These are phyloP conservation scores for Chaenogobius annularis DNA, from an alignment of 2,113 vertebrate species.

Conservation along the genomic window DNA sequence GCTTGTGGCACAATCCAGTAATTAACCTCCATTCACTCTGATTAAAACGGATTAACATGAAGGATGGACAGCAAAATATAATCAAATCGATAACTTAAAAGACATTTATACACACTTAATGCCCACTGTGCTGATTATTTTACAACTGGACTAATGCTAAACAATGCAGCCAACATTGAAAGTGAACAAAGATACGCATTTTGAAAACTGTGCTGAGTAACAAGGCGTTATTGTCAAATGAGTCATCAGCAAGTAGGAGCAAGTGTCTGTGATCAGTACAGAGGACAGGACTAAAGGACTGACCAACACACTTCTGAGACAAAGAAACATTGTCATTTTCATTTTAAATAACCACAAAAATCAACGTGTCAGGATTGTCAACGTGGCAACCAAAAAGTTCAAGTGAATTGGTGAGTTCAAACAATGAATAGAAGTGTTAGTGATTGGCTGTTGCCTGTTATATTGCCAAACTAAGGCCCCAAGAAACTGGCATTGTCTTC, in stretches of 20 bases:
- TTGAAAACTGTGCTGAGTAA: neutral
- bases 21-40: conserved; percentile 6
- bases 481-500: no score
- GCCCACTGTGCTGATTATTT: neutral
- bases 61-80: neutral
- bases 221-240: conserved; percentile 1
- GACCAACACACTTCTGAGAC: neutral
- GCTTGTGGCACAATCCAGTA: neutral
- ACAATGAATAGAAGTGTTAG: no score
- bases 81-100: neutral
- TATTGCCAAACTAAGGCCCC: no score
- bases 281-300: neutral
- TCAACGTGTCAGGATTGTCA: neutral
- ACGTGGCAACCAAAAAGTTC: neutral
- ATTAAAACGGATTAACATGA: neutral
- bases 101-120: neutral
- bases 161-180: neutral
- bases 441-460: no score
- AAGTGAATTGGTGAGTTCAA: neutral
- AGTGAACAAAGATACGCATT: neutral
- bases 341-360: neutral
- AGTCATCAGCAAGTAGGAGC: conserved; percentile 4
- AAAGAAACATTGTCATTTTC: neutral
- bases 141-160: neutral
- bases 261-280: conserved; percentile 1